A percentile compares a stretch with the other conserved stretches of the same genome.
phyloP scores from a whole-genome alignment of 2,888 invertebrate species.

The Meandrusa payeni region DNA sequence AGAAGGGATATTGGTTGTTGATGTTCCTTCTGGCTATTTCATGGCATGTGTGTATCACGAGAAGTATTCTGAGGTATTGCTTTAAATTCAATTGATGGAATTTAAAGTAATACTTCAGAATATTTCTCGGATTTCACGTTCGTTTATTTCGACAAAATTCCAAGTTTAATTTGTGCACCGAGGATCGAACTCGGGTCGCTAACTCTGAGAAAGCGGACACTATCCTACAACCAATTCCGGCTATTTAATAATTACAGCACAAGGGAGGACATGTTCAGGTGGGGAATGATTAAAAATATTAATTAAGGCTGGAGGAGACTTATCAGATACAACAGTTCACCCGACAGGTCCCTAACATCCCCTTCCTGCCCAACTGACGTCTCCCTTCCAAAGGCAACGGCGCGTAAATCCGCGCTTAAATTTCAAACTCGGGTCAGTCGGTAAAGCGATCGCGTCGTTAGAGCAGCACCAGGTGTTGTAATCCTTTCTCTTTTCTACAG shows the following conservation, averaged over 20 bases:
- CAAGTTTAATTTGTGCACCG: too few relatives aligned
- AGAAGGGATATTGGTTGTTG: too few relatives aligned
- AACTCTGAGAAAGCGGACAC: too few relatives aligned
- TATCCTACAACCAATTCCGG: too few relatives aligned
- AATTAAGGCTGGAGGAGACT: slow-evolving; percentile 9
- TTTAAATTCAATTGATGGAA: too few relatives aligned
- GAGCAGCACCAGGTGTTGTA: slow-evolving; percentile 60
- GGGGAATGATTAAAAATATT: slow-evolving; percentile 2
- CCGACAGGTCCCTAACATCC: slow-evolving; percentile 30
- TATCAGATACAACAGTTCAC: slow-evolving; percentile 31
- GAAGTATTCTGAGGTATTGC: too few relatives aligned
- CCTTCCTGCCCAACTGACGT: slow-evolving; percentile 46
- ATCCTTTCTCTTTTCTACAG: slow-evolving; percentile 58
- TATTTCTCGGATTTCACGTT: too few relatives aligned
- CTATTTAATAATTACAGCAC: background rate
- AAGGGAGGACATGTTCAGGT: background rate
- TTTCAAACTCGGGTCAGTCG: slow-evolving; percentile 45
- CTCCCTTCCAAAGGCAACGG: slow-evolving; percentile 52
- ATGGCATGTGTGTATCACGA: too few relatives aligned
- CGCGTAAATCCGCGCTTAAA: slow-evolving; percentile 66
- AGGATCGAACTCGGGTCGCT: too few relatives aligned
- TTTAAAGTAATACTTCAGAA: too few relatives aligned
- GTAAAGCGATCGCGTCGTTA: slow-evolving; percentile 50
- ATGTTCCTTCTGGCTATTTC: too few relatives aligned
- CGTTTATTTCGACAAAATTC: too few relatives aligned